Evolutionary conservation across 2,797 vertebrate species (phyloP).

Genomic region (Dicrostonyx torquatus): DNA sequence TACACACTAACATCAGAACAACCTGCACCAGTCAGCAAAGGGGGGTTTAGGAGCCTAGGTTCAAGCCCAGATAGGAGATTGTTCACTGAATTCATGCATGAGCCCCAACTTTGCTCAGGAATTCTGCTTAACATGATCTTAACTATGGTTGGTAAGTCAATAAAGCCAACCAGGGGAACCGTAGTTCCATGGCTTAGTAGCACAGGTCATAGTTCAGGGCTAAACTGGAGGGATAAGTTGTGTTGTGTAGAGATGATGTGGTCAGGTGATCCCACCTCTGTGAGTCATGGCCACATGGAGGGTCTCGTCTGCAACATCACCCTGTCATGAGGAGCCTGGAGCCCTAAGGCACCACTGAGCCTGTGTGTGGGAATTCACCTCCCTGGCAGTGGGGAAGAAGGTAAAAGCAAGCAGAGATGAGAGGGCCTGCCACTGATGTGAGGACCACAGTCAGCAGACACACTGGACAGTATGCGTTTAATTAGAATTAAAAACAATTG

Average conservation of each 20-base stretch:
- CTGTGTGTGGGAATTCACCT: not conserved
- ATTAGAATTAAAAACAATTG: not conserved
- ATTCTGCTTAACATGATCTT: not conserved
- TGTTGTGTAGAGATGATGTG: not conserved
- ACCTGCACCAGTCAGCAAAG: not conserved
- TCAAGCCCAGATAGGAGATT: not conserved
- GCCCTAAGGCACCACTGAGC: not conserved
- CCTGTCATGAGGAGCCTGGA: not conserved
- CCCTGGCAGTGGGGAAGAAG: not conserved
- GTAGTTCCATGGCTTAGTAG: not conserved
- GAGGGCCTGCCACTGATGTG: not conserved
- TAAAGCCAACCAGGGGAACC: not conserved
- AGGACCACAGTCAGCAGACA: not conserved
- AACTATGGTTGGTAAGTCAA: not conserved
- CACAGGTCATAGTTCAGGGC: not conserved
- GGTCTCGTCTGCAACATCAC: not conserved
- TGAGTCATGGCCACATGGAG: not conserved
- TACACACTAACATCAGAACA: not conserved
- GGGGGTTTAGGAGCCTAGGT: not conserved
- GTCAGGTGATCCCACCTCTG: not conserved
- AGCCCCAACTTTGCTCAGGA: not conserved
- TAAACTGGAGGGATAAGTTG: not conserved
- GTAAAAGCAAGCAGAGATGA: not conserved
- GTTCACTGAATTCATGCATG: not conserved
- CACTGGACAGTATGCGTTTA: not conserved